Conservation (phyloP, 2,888 invertebrate species). For the Thera obeliscata region DNA sequence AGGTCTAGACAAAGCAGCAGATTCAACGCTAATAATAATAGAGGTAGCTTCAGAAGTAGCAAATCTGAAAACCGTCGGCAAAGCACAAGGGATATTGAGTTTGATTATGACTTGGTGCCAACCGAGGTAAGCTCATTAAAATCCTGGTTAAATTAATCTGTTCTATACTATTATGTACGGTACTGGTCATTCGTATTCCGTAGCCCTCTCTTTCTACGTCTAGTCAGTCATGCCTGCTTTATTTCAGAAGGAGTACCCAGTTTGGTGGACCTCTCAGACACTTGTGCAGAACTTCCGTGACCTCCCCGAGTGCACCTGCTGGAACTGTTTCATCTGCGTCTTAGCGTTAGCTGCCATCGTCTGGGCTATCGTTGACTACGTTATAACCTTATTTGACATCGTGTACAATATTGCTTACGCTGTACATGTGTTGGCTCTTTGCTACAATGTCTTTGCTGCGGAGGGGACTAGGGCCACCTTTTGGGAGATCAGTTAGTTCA, state of each 20-base stretch:
- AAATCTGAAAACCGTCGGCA: not conserved
- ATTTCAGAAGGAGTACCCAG: constrained; percentile 53
- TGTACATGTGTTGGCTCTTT: constrained; percentile 53
- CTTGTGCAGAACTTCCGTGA: constrained; percentile 47
- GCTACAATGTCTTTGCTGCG: constrained; percentile 42
- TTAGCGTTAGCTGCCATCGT: constrained; percentile 51
- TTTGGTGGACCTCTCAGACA: constrained; percentile 53
- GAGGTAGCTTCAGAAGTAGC: constrained; percentile 7
- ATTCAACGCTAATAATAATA: constrained; percentile 1
- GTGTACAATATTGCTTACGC: constrained; percentile 58
- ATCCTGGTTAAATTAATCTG: too few relatives aligned
- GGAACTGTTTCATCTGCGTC: constrained; percentile 62
- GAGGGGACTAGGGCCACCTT: constrained; percentile 39
- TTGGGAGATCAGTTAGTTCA: constrained; percentile 46
- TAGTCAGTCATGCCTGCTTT: not conserved
- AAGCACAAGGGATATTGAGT: constrained; percentile 19
- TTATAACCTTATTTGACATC: constrained; percentile 43
- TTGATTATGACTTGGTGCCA: constrained; percentile 12
- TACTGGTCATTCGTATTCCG: too few relatives aligned
- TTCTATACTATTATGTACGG: too few relatives aligned
- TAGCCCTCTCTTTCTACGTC: too few relatives aligned
- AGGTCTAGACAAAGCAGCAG: constrained; percentile 1
- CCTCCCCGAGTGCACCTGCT: constrained; percentile 56
- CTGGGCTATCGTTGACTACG: constrained; percentile 42
- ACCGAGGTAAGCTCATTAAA: constrained; percentile 5